Conservation (phyloP, 2,797 vertebrate genomes). For the Vipera ursinii region DNA sequence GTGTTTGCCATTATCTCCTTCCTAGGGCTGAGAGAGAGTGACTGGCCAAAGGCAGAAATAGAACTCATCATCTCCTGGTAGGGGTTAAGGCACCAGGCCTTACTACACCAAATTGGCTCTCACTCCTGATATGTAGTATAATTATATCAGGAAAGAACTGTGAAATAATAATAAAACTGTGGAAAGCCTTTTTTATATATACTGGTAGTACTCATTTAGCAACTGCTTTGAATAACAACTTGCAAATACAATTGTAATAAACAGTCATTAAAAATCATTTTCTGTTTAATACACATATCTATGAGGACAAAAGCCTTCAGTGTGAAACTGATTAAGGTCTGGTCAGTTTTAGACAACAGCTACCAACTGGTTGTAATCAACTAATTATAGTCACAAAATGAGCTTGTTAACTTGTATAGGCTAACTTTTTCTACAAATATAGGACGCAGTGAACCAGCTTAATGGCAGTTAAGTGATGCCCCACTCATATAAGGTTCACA, state of each 20-base stretch:
- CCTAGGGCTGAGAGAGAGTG: neutral
- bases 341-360: neutral
- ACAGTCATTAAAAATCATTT: neutral
- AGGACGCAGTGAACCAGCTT: neutral
- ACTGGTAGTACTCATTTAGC: neutral
- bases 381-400: neutral
- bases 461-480: neutral
- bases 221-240: neutral
- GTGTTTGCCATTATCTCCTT: neutral
- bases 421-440: neutral
- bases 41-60: neutral
- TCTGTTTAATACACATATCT: neutral
- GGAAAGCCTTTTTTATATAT: neutral
- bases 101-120: neutral
- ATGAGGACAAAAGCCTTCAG: neutral
- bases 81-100: neutral
- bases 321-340: neutral
- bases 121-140: neutral
- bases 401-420: neutral
- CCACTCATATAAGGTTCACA: neutral
- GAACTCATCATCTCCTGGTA: neutral
- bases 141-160: neutral
- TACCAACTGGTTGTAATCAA: neutral
- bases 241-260: neutral
- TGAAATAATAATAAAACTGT: neutral